A percentile compares a stretch with the other conserved stretches of the same genome.
These are phyloP conservation scores for Tetrax tetrax DNA, from an alignment of 2,113 vertebrate species.

Conservation along the genomic window DNA sequence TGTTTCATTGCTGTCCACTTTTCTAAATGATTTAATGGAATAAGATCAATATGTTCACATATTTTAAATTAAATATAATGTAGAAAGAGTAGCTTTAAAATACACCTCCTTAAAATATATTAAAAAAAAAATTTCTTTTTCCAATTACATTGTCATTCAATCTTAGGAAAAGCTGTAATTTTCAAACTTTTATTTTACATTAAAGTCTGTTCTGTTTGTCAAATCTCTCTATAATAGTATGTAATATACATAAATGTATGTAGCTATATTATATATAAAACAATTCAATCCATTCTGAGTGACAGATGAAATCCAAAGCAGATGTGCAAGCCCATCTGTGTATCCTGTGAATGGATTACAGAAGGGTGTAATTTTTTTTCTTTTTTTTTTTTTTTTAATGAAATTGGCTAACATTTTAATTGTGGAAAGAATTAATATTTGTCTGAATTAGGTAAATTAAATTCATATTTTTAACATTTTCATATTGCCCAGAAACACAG, in stretches of 20 bases:
- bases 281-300: not conserved
- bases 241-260: not conserved
- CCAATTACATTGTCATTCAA: not conserved
- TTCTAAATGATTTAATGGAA: not conserved
- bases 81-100: not conserved
- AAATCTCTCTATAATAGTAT: not conserved
- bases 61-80: not conserved
- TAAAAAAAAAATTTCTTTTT: not conserved
- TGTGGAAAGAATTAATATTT: not conserved
- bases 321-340: not conserved
- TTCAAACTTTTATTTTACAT: not conserved
- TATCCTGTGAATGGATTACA: not conserved
- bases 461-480: not conserved
- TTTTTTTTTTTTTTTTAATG: not conserved
- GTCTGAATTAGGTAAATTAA: not conserved
- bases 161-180: not conserved
- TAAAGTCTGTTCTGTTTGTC: not conserved
- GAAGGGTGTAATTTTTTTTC: not conserved
- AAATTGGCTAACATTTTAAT: not conserved
- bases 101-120: not conserved
- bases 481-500: not conserved
- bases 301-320: not conserved
- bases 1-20: not conserved
- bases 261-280: not conserved
- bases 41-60: not conserved